These are phyloP conservation scores for Cygnus atratus DNA, from an alignment of 2,113 vertebrate genomes.

Conservation along the genomic window DNA sequence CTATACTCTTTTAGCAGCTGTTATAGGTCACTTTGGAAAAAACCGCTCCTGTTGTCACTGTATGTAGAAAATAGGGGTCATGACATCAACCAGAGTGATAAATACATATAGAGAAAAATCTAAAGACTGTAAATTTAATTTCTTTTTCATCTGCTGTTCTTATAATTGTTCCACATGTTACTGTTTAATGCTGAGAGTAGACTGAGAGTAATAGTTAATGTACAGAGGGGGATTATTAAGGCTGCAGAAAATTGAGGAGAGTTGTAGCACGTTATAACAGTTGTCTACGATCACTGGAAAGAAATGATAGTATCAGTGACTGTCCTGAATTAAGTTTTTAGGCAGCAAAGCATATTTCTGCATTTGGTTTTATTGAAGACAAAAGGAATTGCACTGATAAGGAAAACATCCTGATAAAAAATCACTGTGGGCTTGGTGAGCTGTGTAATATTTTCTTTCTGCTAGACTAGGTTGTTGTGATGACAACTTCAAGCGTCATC, in stretches of 20 bases:
- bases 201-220: background rate
- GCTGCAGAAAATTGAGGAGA: background rate
- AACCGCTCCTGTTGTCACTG: background rate
- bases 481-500: background rate
- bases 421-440: background rate
- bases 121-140: background rate
- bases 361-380: background rate
- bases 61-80: rapidly evolving
- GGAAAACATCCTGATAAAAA: background rate
- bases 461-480: background rate
- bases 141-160: background rate
- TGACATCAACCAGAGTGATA: background rate
- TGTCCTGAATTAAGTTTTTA: background rate
- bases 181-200: background rate
- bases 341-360: background rate
- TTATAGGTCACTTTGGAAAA: background rate
- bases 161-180: background rate
- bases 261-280: too few relatives aligned
- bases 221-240: background rate
- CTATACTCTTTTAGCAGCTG: background rate
- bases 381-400: background rate
- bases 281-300: background rate
- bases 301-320: background rate
- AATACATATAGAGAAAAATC: background rate
- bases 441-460: background rate